phyloP scores from a whole-genome alignment of 1,140 invertebrate genomes.

The Heliconius hermathena region DNA sequence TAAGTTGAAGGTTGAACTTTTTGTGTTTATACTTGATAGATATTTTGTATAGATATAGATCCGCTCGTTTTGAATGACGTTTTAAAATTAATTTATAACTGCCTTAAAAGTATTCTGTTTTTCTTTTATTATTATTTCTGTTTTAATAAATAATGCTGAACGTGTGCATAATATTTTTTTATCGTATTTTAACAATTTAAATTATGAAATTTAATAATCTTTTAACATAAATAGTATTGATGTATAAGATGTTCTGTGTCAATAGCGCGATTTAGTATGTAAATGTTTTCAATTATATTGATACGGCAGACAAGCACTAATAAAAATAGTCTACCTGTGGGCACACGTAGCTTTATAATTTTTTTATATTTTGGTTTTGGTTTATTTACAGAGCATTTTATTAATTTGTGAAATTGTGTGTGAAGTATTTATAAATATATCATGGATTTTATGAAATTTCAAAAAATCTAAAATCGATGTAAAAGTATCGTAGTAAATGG shows the following conservation, averaged over 20 bases:
- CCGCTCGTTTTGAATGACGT: background rate
- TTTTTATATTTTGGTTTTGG: too few relatives aligned
- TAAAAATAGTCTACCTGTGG: background rate
- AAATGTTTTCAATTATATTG: background rate
- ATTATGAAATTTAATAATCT: too few relatives aligned
- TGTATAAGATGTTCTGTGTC: background rate
- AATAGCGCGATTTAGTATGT: background rate
- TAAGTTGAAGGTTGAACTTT: background rate
- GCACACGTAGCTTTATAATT: background rate
- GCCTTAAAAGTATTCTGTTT: background rate
- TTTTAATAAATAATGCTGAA: too few relatives aligned
- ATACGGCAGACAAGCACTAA: background rate
- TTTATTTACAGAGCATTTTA: too few relatives aligned
- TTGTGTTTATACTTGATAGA: background rate
- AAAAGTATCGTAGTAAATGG: background rate
- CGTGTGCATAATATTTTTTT: too few relatives aligned
- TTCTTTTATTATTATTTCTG: too few relatives aligned
- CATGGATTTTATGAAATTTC: too few relatives aligned
- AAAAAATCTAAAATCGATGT: too few relatives aligned
- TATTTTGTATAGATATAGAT: background rate
- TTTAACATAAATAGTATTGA: background rate
- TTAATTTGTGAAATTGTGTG: too few relatives aligned
- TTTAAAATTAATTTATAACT: background rate
- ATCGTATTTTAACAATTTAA: too few relatives aligned
- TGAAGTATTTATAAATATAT: too few relatives aligned